Percentiles rank a stretch among this genome's conserved stretches.
phyloP scores from a whole-genome alignment of 2,888 invertebrate genomes.

The Acleris laterana region DNA sequence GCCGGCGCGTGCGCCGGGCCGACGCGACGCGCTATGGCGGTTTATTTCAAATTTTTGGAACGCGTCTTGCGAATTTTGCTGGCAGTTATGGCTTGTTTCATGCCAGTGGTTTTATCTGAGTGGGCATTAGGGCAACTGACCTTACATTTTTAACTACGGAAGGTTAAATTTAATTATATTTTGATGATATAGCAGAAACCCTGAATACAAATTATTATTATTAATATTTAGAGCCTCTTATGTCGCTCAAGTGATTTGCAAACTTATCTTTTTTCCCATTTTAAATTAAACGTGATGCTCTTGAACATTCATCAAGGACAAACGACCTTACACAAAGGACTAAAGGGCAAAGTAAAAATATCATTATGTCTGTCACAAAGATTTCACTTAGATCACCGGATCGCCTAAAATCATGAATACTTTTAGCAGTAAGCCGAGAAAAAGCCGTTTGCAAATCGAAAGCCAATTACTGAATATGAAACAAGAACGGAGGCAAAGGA shows the following conservation, averaged over 20 bases:
- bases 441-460: conserved; percentile 64
- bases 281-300: too few relatives aligned
- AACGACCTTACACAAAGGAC: too few relatives aligned
- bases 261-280: too few relatives aligned
- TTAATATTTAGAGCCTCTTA: too few relatives aligned
- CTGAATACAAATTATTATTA: too few relatives aligned
- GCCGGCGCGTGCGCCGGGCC: conserved; percentile 45
- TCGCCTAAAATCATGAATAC: conserved; percentile 6
- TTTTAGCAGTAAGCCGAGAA: conserved; percentile 12
- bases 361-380: conserved; percentile 4
- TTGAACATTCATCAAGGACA: too few relatives aligned
- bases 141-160: too few relatives aligned
- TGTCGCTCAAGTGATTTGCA: too few relatives aligned
- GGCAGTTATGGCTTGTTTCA: neutral
- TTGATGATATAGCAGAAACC: too few relatives aligned
- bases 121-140: too few relatives aligned
- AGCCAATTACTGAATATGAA: conserved; percentile 76
- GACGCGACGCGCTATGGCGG: conserved; percentile 66
- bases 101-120: neutral
- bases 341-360: too few relatives aligned
- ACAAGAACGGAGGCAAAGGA: conserved; percentile 64
- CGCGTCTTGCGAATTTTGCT: conserved; percentile 47
- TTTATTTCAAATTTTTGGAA: conserved; percentile 72
- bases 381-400: conserved; percentile 25
- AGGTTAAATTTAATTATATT: too few relatives aligned